Evolutionary conservation across 2,797 vertebrate species (phyloP).

Genomic region (Poecilia gillii): DNA sequence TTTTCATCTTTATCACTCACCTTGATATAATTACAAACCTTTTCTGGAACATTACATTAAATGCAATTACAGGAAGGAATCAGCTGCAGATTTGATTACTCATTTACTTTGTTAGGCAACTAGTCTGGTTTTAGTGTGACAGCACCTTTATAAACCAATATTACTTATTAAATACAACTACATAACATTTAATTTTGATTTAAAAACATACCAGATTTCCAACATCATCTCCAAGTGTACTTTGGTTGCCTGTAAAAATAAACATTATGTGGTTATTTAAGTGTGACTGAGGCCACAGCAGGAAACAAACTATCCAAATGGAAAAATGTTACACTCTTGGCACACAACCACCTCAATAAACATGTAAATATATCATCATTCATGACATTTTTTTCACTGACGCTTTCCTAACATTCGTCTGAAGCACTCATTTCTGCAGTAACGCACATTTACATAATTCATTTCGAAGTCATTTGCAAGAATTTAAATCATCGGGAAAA

Average conservation of each 20-base stretch:
- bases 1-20: background rate
- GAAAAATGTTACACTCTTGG: background rate
- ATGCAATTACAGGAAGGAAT: background rate
- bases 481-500: background rate
- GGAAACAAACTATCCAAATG: background rate
- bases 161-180: background rate
- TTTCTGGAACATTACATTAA: conserved; percentile 13
- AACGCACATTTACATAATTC: background rate
- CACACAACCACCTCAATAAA: background rate
- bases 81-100: background rate
- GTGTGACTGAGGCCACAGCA: background rate
- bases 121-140: no score
- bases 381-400: background rate
- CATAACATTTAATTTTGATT: background rate
- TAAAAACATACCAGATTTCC: conserved; percentile 92
- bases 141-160: background rate
- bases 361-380: background rate
- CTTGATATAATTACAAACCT: conserved; percentile 14
- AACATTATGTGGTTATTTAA: conserved; percentile 45
- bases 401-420: background rate
- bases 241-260: conserved; percentile 89
- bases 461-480: background rate
- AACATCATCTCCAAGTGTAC: conserved; percentile 89
- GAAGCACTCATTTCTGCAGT: background rate
- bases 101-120: background rate